These are phyloP conservation scores for Spodoptera exigua DNA, from an alignment of 2,888 invertebrate genomes.

Conservation along the genomic window DNA sequence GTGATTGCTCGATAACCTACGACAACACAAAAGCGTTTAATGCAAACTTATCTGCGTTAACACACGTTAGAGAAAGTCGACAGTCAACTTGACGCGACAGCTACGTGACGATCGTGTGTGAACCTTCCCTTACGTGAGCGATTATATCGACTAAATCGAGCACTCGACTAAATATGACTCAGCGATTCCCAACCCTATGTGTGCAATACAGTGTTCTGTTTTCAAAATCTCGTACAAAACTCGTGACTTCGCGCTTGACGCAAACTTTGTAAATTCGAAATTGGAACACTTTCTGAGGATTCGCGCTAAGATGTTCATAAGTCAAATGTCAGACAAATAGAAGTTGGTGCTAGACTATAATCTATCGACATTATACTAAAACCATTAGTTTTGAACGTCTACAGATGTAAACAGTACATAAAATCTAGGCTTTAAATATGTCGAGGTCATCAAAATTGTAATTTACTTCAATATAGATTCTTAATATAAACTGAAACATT, in stretches of 20 bases:
- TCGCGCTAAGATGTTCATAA: slow-evolving; percentile 66
- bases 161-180: slow-evolving; percentile 52
- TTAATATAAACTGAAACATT: slow-evolving; percentile 34
- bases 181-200: slow-evolving; percentile 41
- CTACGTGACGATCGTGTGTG: slow-evolving; percentile 77
- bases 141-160: slow-evolving; percentile 74
- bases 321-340: slow-evolving; percentile 57
- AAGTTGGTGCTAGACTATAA: slow-evolving; percentile 46
- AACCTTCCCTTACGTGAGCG: slow-evolving; percentile 76
- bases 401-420: slow-evolving; percentile 23
- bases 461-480: slow-evolving; percentile 15
- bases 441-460: slow-evolving; percentile 21
- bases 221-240: slow-evolving; percentile 54
- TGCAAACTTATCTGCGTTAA: slow-evolving; percentile 59
- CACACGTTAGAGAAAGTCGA: slow-evolving; percentile 74
- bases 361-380: slow-evolving; percentile 26
- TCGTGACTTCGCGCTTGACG: slow-evolving; percentile 60
- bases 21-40: slow-evolving; percentile 69
- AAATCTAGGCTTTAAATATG: slow-evolving; percentile 19
- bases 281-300: slow-evolving; percentile 74
- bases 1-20: slow-evolving; percentile 71
- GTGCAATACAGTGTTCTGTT: slow-evolving; percentile 22
- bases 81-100: slow-evolving; percentile 50
- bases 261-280: slow-evolving; percentile 65
- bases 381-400: slow-evolving; percentile 28